Base-by-base conservation (phyloP, 2,888 invertebrate genomes). In the Acleris laterana region DNA sequence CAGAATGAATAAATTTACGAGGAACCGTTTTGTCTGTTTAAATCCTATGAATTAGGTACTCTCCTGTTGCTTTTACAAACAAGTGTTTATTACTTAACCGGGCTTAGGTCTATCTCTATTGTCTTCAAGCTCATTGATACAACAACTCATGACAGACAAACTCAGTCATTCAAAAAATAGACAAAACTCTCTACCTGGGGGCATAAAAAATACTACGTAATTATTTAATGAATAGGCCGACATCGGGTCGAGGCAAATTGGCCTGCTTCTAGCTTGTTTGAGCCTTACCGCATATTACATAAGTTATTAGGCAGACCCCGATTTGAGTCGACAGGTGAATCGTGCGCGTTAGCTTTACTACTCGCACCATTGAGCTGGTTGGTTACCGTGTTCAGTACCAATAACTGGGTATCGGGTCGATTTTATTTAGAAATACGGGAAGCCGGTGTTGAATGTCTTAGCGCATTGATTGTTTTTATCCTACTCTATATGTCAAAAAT, bases 211-310 rank as follows among this genome's bases (percentile, higher is more conserved):
- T 74, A 69, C 70, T 69, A 75, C 71, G 75, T 84, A 88, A 87
- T 89, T 83, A 80, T 75, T 75, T 81, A 85, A 84, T 82, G 80
- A 80, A 75, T 78, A 79, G 77, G 71, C 65, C 72, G 69, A 73
- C 71, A 68, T 65, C 32, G 65, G 74, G 71, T 74, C 68, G 71
- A 73, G 76, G 74, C 73, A 72, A 74, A 76, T 74, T 77, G 74
- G 77, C 61, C 56, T 62, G 50, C 44, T 61, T 61, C 46, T 51
- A 57, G 46, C 51, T 70, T 71, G 68, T 72, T 74, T 74, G 75
- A 77, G 74, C 74, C 75, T 78, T 71, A 74, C 73, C 71, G 72
- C 76, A 57, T 61, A 65, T 85, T 85, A 80, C 76, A 79, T 85
- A 84, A 84, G 71, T 67, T 74, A 75, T 81, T 79, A 79, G 76